A percentile compares a stretch with the other conserved stretches of the same genome.
phyloP scores from a whole-genome alignment of 2,797 vertebrate genomes.

The Chaenodraco wilsoni region DNA sequence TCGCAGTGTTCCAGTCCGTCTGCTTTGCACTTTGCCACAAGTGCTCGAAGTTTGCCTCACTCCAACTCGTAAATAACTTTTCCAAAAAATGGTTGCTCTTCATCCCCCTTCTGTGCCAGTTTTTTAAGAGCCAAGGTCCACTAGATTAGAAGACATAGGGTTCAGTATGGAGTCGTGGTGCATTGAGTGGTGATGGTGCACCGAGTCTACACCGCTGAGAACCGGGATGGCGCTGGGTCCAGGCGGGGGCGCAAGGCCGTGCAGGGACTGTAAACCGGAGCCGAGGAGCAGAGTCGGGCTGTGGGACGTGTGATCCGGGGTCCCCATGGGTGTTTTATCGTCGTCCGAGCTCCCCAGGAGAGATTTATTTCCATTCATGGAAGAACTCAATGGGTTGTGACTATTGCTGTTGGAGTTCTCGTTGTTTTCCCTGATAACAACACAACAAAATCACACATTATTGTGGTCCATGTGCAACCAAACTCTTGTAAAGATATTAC shows the following conservation, averaged over 20 bases:
- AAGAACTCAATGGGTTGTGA: slow-evolving; percentile 94
- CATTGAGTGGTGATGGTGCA: slow-evolving; percentile 96
- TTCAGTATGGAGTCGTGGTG: slow-evolving; percentile 99
- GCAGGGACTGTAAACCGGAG: slow-evolving; percentile 90
- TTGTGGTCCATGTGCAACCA: background rate
- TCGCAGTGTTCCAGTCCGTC: slow-evolving; percentile 66
- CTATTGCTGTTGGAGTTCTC: slow-evolving; percentile 97
- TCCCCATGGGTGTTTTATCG: slow-evolving; percentile 96
- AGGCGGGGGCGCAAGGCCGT: slow-evolving; percentile 94
- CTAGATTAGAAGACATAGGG: slow-evolving; percentile 98
- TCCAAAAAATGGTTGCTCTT: slow-evolving; percentile 27
- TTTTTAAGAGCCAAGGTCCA: slow-evolving; percentile 97
- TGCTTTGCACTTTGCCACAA: slow-evolving; percentile 70
- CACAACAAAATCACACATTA: slow-evolving; percentile 20
- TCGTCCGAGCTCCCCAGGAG: slow-evolving; percentile 98
- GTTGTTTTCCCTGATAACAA: slow-evolving; percentile 92
- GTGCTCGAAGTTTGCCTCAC: slow-evolving; percentile 75
- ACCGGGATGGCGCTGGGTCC: slow-evolving; percentile 96
- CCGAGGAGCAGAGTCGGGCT: slow-evolving; percentile 94
- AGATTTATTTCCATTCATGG: slow-evolving; percentile 97
- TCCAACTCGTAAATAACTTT: slow-evolving; percentile 68
- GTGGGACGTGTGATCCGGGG: slow-evolving; percentile 94
- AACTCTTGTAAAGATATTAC: background rate
- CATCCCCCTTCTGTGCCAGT: slow-evolving; percentile 22
- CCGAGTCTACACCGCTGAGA: slow-evolving; percentile 87